phyloP scores from a whole-genome alignment of 2,113 vertebrate species.

The Cromileptes altivelis region DNA sequence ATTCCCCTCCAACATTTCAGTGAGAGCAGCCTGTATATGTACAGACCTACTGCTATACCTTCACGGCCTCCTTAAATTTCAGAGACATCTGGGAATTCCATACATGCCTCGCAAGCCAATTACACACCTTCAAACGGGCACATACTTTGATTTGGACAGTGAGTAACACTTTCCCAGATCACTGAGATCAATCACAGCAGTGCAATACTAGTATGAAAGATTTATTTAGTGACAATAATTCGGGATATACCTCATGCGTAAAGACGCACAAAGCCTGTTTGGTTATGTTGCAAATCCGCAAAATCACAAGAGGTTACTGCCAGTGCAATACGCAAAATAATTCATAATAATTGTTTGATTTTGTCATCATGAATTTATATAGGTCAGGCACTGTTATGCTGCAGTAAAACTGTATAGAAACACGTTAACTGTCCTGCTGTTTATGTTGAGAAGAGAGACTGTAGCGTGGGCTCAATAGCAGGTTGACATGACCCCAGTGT shows the following conservation, averaged over 20 bases:
- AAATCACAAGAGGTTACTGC: background rate
- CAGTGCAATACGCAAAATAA: background rate
- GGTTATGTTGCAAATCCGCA: background rate
- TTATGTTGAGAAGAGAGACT: slow-evolving; percentile 3
- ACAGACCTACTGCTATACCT: slow-evolving; percentile 74
- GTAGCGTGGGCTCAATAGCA: slow-evolving; percentile 21
- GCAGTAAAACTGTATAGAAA: background rate
- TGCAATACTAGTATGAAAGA: slow-evolving; percentile 29
- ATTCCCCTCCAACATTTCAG: background rate
- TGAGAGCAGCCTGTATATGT: slow-evolving; percentile 41
- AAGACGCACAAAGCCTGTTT: background rate
- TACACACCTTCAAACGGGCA: slow-evolving; percentile 95
- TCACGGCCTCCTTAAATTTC: slow-evolving; percentile 92
- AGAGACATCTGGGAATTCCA: slow-evolving; percentile 98
- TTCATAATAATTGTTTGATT: background rate
- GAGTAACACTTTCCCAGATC: slow-evolving; percentile 82
- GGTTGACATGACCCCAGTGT: slow-evolving; percentile 48
- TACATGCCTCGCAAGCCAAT: slow-evolving; percentile 93
- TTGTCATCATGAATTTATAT: background rate
- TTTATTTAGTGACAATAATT: slow-evolving; percentile 56
- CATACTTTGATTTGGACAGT: slow-evolving; percentile 89
- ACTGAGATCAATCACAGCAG: slow-evolving; percentile 56
- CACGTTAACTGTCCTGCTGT: background rate
- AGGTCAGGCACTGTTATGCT: background rate
- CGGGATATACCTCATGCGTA: background rate